Percentiles rank a stretch among this genome's conserved stretches.
These are phyloP conservation scores for Drosophila austrosaltans DNA, from an alignment of 2,888 invertebrate species.

Conservation along the genomic window DNA sequence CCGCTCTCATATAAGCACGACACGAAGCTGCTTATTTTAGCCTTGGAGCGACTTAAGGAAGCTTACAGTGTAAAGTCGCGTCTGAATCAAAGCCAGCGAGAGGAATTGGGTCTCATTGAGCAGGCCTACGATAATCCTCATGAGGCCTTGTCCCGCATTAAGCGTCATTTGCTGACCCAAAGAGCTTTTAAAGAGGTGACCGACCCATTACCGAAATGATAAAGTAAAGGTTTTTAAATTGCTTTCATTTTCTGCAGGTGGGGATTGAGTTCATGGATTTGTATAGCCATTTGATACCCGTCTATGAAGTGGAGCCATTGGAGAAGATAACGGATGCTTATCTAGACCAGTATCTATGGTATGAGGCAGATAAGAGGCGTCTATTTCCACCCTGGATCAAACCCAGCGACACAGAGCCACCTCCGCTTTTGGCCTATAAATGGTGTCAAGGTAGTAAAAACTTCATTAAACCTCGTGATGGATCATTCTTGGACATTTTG, in stretches of 20 bases:
- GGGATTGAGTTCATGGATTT: conserved; percentile 99
- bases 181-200: conserved; percentile 97
- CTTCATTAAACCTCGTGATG: not conserved
- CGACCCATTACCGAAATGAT: not conserved
- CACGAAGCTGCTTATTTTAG: conserved; percentile 98
- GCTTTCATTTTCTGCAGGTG: conserved; percentile 85
- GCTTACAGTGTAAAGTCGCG: conserved; percentile 99
- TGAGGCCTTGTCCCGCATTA: conserved; percentile 99
- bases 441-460: conserved; percentile 95
- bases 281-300: conserved; percentile 99
- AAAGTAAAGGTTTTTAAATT: not conserved
- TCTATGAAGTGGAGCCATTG: conserved; percentile 99
- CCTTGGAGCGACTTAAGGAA: conserved; percentile 97
- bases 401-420: conserved; percentile 99
- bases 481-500: conserved; percentile 80
- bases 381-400: conserved; percentile 99
- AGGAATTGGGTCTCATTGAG: conserved; percentile 98
- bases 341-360: conserved; percentile 99
- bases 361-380: conserved; percentile 98
- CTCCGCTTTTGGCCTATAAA: conserved; percentile 95
- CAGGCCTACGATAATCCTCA: conserved; percentile 99
- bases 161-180: conserved; percentile 99
- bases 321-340: conserved; percentile 99
- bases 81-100: conserved; percentile 98
- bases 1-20: conserved; percentile 99